Base-by-base conservation (phyloP, 2,888 invertebrate genomes). In the Nephrotoma flavescens region DNA sequence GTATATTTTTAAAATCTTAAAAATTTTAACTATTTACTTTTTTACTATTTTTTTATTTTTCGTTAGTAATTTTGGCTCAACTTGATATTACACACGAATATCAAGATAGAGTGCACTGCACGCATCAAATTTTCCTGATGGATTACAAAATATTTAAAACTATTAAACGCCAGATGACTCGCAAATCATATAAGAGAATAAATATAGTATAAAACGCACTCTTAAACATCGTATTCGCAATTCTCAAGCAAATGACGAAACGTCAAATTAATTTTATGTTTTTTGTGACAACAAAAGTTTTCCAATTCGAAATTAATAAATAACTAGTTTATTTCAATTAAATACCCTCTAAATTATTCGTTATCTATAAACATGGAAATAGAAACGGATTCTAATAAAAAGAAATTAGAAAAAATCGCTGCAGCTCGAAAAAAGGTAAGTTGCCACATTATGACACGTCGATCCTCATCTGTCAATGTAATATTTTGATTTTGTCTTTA, bases 381-480 rank as follows among this genome's bases (percentile, higher is more conserved):
- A 71, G 84, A 84, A 4, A 4, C 42, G 6, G 84, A 84, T 6
- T 15, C 42, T 4, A 85, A 44, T 44, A 85, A 85, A 15, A 85
- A 85, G 11, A 85, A 85, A 11, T 19, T 85, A 12, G 85, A 85
- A 19, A 85, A 85, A 44, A 85, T 85, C 9, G 85, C 85, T 44
- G 44, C 85, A 19, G 85, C 85, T 85, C 42, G 44, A 45, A 85
- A 85, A 19, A 85, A 85, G 31, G 85, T 85, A 85, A 45, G 44
- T 85, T 44, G 44, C 31, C 42, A 44, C n/a, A 45, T 15, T 85
- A 45, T 85, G 85, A 85, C 85, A 85, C 85, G 85, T 85, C 85
- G 44, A 11, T 31, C 11, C 42, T 85, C 84, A 44, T 44, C 85
- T 85, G 85, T 85, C 85, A 85, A 42, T 2, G 2, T 2, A 44